phyloP scores from a whole-genome alignment of 2,888 invertebrate species.

The Trachelus tabidus region DNA sequence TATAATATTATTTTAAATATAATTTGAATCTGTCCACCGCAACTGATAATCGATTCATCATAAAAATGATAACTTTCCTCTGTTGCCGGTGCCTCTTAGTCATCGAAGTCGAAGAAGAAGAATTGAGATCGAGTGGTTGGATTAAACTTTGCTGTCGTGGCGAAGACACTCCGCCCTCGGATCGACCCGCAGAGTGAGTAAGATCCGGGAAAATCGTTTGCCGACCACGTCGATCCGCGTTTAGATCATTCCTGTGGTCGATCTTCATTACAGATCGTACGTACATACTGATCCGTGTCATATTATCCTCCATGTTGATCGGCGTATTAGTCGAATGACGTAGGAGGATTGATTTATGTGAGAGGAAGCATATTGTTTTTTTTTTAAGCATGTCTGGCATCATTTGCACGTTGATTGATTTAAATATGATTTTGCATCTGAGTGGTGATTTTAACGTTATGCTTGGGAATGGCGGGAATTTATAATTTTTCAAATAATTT shows the following conservation, averaged over 20 bases:
- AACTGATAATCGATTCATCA: not conserved
- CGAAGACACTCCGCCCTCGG: slow-evolving; percentile 40
- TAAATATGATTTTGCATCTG: not conserved
- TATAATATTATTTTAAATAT: no score
- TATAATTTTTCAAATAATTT: not conserved
- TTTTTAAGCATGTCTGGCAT: not conserved
- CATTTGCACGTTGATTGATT: not conserved
- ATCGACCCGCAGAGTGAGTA: slow-evolving; percentile 54
- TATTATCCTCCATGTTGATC: not conserved
- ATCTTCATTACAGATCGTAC: slow-evolving; percentile 27
- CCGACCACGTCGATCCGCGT: slow-evolving; percentile 23
- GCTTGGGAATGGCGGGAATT: not conserved
- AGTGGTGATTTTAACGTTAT: not conserved
- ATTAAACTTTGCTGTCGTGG: slow-evolving; percentile 52
- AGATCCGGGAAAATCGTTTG: slow-evolving; percentile 25
- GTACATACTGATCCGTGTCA: slow-evolving; percentile 14
- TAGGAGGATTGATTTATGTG: not conserved
- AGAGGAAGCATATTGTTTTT: not conserved
- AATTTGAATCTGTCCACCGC: no score
- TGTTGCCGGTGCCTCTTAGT: slow-evolving; percentile 26
- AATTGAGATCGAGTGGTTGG: slow-evolving; percentile 47
- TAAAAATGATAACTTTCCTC: not conserved
- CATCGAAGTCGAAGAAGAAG: slow-evolving; percentile 51
- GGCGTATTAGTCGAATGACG: not conserved
- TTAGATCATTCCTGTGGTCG: slow-evolving; percentile 31